phyloP scores from a whole-genome alignment of 1,140 invertebrate genomes.

The Neotoxoptera formosana region DNA sequence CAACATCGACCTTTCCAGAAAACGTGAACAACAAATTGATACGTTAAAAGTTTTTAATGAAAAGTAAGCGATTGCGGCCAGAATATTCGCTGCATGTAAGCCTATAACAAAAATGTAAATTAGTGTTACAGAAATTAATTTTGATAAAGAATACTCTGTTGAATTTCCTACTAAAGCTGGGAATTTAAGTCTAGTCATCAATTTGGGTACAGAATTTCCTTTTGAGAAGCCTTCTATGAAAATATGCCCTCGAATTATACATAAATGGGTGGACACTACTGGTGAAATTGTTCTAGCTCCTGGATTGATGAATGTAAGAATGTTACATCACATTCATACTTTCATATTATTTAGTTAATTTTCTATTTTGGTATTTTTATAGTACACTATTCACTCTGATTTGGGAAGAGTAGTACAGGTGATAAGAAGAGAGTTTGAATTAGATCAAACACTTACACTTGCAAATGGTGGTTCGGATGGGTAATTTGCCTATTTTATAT shows the following conservation, averaged over 20 bases:
- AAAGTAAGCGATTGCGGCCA: conserved; percentile 64
- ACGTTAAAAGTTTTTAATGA: conserved; percentile 76
- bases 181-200: conserved; percentile 72
- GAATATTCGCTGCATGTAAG: not conserved
- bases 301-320: conserved; percentile 73
- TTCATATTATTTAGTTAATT: not conserved
- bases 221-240: conserved; percentile 75
- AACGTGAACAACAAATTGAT: conserved; percentile 69
- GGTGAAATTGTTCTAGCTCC: conserved; percentile 75
- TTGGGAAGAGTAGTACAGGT: conserved; percentile 79
- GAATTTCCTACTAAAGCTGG: conserved; percentile 71
- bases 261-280: conserved; percentile 74
- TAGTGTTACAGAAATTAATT: conserved; percentile 74
- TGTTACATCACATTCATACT: not conserved
- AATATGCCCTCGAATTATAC: conserved; percentile 71
- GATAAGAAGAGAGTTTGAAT: conserved; percentile 78
- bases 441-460: conserved; percentile 67
- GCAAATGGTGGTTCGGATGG: conserved; percentile 61
- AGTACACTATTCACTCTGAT: conserved; percentile 79
- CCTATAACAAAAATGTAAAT: not conserved
- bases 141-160: conserved; percentile 75
- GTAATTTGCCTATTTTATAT: conserved; percentile 6
- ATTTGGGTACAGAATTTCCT: conserved; percentile 74
- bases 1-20: not conserved
- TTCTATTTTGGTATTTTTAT: conserved; percentile 60